Evolutionary conservation across 2,888 invertebrate species (phyloP), one percentile per base, ranked within the genome.

Genomic region (Dusona sp.): DNA sequence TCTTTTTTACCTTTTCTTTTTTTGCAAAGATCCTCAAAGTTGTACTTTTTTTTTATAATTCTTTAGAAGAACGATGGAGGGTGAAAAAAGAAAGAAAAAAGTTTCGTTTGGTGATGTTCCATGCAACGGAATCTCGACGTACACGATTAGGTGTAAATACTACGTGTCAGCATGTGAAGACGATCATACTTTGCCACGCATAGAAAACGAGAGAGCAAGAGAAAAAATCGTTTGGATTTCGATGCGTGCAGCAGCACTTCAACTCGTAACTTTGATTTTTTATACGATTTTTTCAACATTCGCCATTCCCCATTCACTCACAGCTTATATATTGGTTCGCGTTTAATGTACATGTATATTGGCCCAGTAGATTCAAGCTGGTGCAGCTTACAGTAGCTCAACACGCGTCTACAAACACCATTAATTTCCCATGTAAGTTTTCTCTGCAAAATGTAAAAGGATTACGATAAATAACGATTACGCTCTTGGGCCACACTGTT

Each of bases 401-500:
- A 65, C 84, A 83, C 89, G 80, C 87, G 86, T 87, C 84, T 72
- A 74, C 82, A 87, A 88, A 85, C 64, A 51, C 88, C 87, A 87
- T 83, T 89, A 89, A 92, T 92, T 91, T 91, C 84, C 84, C 88
- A 91, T 91, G 91, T 88, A 90, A 91, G 92, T 91, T 87, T 85
- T 87, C 88, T 83, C 70, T 67, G 79, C 78, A 85, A 89, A 89
- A 88, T 79, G 82, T 25, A 16, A 61, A 61, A 80, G 88, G 87
- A 89, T 90, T 88, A 86, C 90, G 88, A 91, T 91, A 90, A 92
- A 91, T 90, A 91, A 91, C 87, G 90, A 92, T 91, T 89, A 89
- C 85, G 65, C 78, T 36, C 48, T 51, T 67, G n/a, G 75, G 77
- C 36, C 78, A 79, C 38, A 83, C 78, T 82, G 70, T 68, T 84